These are phyloP conservation scores for Brienomyrus brachyistius DNA, from an alignment of 2,113 vertebrate genomes.

Conservation along the genomic window DNA sequence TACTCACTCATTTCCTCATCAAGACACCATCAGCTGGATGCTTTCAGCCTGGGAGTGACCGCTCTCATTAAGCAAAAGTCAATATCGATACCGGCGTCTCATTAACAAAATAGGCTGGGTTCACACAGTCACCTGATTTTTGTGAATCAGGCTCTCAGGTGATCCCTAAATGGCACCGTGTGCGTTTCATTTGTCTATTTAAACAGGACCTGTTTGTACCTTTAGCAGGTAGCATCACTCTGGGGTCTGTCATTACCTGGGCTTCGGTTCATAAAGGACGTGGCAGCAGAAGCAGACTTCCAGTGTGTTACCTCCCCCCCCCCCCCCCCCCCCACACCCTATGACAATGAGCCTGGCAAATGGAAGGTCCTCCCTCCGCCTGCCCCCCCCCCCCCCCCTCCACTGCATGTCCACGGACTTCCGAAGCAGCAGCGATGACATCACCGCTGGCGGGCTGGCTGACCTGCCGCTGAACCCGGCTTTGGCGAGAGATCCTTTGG, in stretches of 20 bases:
- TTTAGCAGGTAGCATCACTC: neutral
- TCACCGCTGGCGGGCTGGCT: slow-evolving; percentile 46
- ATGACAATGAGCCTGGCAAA: neutral
- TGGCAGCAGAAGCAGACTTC: neutral
- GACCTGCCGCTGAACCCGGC: slow-evolving; percentile 57
- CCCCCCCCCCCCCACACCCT: too few relatives aligned
- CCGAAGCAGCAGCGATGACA: slow-evolving; percentile 39
- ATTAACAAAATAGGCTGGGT: neutral
- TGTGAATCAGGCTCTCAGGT: neutral
- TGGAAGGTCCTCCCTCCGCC: too few relatives aligned
- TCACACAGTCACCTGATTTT: neutral
- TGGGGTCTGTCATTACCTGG: neutral
- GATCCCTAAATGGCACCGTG: neutral
- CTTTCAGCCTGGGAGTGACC: neutral
- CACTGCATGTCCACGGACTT: neutral
- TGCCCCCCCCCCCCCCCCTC: neutral
- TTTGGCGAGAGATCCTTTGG: slow-evolving; percentile 44
- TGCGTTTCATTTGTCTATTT: neutral
- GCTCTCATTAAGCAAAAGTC: slow-evolving; percentile 25
- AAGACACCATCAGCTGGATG: slow-evolving; percentile 18
- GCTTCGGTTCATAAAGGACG: neutral
- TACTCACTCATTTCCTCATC: slow-evolving; percentile 39
- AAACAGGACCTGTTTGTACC: neutral
- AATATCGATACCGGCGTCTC: neutral
- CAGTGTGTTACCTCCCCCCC: neutral